Base-by-base conservation (phyloP, 37 sponge, comb jelly and placozoan species). In the Haliclona indistincta region DNA sequence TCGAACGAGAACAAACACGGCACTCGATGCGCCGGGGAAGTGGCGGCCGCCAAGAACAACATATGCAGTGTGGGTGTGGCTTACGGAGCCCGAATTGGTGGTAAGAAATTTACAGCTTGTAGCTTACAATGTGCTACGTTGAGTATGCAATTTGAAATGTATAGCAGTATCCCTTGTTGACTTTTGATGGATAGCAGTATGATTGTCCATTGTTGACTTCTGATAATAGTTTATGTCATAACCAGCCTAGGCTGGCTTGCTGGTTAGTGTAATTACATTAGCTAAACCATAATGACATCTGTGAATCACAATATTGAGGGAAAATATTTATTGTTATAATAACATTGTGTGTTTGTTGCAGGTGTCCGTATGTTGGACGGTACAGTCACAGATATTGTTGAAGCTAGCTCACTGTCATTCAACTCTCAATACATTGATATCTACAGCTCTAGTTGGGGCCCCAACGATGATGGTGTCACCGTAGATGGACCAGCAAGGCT, bases 1-100 rank as follows among this genome's bases (percentile, higher is more conserved):
- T 62, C 88, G 79, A 95, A 98, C 70, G 97, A 95, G 77, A 99
- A 99, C 88, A 99, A 90, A 73, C 99, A 99, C 51, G 99, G 99
- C 13, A 99, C 99, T 17, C 77, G 99, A 30, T 99, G 99, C 79
- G 99, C 99, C 2, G 99, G 99, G 11, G 99, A 99, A 72, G 89
- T 96, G 41, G 91, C 96, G 23, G 86, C 99, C 6, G 76, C 54
- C 17, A 81, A 81, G 74, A 88, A 90, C 43, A 77, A 88, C 29
- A 33, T 81, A 26, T 99, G 99, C 80, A 81, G 76, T 29, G 86
- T 84, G 30, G 99, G 99, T 1, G 94, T 82, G 23, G 96, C 99
- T 43, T 99, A 80, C 64, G 39, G 84, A 39, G 56, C 92, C 64
- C 90, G 77, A 2, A 86, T 99, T 28, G 99, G 99, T 54, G 99